Evolutionary conservation across 2,113 vertebrate species (phyloP).

Genomic region (Oenanthe oenanthe): DNA sequence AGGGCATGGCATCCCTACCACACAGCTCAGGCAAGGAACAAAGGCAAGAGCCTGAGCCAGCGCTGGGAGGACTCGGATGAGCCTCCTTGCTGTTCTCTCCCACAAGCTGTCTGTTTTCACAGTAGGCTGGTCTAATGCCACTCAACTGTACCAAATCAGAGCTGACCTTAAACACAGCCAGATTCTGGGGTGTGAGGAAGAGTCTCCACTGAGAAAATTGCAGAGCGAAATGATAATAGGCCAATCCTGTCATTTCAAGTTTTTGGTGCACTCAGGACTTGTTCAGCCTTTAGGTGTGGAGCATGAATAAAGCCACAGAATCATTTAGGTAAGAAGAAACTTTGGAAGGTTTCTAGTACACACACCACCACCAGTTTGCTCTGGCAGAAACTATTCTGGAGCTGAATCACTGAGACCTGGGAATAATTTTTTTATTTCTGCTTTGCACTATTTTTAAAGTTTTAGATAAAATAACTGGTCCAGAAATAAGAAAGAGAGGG

Average conservation of each 20-base stretch:
- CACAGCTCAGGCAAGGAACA: background rate
- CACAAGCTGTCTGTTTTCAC: background rate
- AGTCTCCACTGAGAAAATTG: background rate
- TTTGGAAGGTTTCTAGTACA: background rate
- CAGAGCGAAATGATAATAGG: background rate
- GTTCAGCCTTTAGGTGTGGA: background rate
- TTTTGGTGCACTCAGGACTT: background rate
- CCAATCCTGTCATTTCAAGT: background rate
- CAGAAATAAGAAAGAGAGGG: background rate
- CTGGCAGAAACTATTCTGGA: background rate
- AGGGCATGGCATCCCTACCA: background rate
- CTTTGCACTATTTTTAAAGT: background rate
- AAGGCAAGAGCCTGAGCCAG: background rate
- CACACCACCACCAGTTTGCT: fast-evolving
- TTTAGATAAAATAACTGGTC: background rate
- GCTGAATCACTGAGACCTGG: fast-evolving
- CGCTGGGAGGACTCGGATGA: fast-evolving
- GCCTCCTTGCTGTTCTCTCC: background rate
- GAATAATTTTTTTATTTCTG: background rate
- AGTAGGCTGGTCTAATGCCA: background rate
- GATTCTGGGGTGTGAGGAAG: background rate
- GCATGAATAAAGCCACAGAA: background rate
- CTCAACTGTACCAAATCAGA: background rate
- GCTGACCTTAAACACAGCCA: background rate
- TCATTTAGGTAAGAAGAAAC: background rate